These are phyloP conservation scores for Agonopterix arenella DNA, from an alignment of 2,888 invertebrate genomes.

Conservation along the genomic window DNA sequence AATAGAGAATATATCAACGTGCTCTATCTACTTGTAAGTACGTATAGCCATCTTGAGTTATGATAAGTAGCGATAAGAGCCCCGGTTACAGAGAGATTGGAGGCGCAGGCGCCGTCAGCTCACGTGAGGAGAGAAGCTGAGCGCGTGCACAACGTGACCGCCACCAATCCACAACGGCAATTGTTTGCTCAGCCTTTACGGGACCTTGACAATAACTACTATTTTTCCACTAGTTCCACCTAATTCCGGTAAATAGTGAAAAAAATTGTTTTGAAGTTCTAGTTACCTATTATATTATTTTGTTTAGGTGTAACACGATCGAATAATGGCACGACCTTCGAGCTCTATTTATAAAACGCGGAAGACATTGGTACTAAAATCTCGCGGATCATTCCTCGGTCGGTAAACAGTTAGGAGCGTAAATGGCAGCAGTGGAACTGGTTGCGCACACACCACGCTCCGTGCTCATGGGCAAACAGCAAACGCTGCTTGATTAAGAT, in stretches of 20 bases:
- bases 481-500: background rate
- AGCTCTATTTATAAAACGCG: slow-evolving; percentile 70
- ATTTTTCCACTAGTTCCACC: slow-evolving; percentile 12
- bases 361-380: slow-evolving; percentile 61
- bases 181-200: slow-evolving; percentile 31
- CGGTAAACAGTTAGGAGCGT: slow-evolving; percentile 54
- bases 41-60: slow-evolving; percentile 17
- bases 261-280: slow-evolving; percentile 19
- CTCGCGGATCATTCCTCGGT: slow-evolving; percentile 49
- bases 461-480: slow-evolving; percentile 18
- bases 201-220: slow-evolving; percentile 27
- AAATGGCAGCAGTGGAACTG: slow-evolving; percentile 40
- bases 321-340: slow-evolving; percentile 64
- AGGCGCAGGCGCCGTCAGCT: slow-evolving; percentile 18
- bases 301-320: slow-evolving; percentile 28
- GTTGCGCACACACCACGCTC: slow-evolving; percentile 23
- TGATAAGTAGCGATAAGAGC: slow-evolving; percentile 23
- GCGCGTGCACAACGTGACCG: slow-evolving; percentile 45
- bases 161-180: slow-evolving; percentile 18
- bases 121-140: slow-evolving; percentile 39
- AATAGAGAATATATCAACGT: slow-evolving; percentile 12
- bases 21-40: slow-evolving; percentile 26
- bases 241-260: background rate
- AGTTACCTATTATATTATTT: slow-evolving; percentile 40
- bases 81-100: slow-evolving; percentile 6